These are phyloP conservation scores for Sipha maydis DNA, from an alignment of 2,888 invertebrate genomes.

Conservation along the genomic window DNA sequence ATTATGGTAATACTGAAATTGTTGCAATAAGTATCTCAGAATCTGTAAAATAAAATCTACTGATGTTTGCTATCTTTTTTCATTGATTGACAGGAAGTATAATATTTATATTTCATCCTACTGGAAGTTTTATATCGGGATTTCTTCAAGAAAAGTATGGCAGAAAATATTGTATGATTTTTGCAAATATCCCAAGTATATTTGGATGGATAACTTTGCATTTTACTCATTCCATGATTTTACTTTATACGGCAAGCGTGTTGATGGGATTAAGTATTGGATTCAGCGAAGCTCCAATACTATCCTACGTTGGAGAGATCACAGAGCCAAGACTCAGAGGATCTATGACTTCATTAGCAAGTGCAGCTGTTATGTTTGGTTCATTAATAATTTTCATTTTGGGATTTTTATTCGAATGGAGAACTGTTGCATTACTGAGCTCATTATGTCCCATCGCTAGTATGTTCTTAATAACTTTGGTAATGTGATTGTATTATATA, in stretches of 20 bases:
- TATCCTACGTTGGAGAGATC: conserved; percentile 87
- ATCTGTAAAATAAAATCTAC: neutral
- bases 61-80: neutral
- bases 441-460: conserved; percentile 69
- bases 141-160: conserved; percentile 77
- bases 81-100: conserved; percentile 75
- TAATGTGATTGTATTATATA: conserved; percentile 66
- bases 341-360: conserved; percentile 77
- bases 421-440: conserved; percentile 74
- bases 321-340: conserved; percentile 83
- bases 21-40: neutral
- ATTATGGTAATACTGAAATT: neutral
- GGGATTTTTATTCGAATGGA: conserved; percentile 78
- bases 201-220: conserved; percentile 79
- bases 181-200: conserved; percentile 79
- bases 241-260: conserved; percentile 77
- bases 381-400: conserved; percentile 79
- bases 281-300: conserved; percentile 81
- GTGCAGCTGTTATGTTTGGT: conserved; percentile 79
- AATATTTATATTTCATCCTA: conserved; percentile 80
- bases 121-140: conserved; percentile 81
- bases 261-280: conserved; percentile 82
- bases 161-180: conserved; percentile 79
- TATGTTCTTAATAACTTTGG: conserved; percentile 74
- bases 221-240: conserved; percentile 73